A percentile compares a stretch with the other conserved stretches of the same genome.
These are phyloP conservation scores for Hemichromis elongatus DNA, from an alignment of 2,113 vertebrate genomes.

Conservation along the genomic window DNA sequence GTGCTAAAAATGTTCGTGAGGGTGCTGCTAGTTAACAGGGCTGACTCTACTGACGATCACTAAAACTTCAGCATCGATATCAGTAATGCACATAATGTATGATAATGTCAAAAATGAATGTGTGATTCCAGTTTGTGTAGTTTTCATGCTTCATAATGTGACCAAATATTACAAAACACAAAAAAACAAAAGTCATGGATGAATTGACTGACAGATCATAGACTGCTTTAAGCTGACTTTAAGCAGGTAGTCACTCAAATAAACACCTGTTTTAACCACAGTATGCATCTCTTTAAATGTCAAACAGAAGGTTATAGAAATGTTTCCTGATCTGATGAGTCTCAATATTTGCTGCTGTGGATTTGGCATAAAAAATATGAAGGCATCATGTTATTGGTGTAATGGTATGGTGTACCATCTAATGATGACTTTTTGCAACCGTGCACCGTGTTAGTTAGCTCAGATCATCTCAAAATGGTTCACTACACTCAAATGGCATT, in stretches of 20 bases:
- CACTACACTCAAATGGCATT: neutral
- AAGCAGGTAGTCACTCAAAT: neutral
- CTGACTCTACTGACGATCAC: neutral
- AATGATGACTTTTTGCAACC: neutral
- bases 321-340: no score
- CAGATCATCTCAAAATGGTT: neutral
- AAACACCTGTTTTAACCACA: fast-evolving
- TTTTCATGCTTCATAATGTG: neutral
- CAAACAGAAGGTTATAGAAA: neutral
- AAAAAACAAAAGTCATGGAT: neutral
- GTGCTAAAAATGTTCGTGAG: neutral
- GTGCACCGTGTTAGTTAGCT: neutral
- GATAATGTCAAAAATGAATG: neutral
- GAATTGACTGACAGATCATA: neutral
- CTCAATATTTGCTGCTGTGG: neutral
- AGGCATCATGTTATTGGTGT: neutral
- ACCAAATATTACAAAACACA: neutral
- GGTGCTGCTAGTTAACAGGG: neutral
- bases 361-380: neutral
- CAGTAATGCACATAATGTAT: neutral
- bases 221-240: neutral
- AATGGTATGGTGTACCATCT: neutral
- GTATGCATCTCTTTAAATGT: neutral
- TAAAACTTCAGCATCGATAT: neutral
- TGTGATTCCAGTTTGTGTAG: neutral